These are phyloP conservation scores for Cydia splendana DNA, from an alignment of 1,140 invertebrate genomes.

Conservation along the genomic window DNA sequence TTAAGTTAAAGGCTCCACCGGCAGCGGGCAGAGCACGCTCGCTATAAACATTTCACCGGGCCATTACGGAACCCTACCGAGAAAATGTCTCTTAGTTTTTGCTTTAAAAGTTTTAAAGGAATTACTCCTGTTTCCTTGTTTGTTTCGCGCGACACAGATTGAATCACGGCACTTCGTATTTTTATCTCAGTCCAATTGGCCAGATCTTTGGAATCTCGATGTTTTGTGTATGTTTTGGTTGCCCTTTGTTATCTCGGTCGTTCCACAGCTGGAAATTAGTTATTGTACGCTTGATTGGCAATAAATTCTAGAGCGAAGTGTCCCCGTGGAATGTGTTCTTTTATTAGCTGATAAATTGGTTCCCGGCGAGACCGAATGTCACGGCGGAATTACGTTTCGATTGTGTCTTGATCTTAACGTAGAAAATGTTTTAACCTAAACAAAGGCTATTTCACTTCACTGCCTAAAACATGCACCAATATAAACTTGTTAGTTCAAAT, in stretches of 20 bases:
- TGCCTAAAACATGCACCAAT: no score
- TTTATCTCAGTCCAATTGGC: constrained; percentile 21
- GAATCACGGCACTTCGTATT: constrained; percentile 35
- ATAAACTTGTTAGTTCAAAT: no score
- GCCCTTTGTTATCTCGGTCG: background rate
- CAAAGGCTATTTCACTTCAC: no score
- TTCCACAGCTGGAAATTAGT: constrained; percentile 15
- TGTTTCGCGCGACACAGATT: constrained; percentile 42
- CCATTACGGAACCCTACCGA: constrained; percentile 56
- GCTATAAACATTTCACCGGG: constrained; percentile 65
- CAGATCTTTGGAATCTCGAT: constrained; percentile 1
- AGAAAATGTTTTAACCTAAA: background rate
- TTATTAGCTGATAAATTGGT: constrained; percentile 22
- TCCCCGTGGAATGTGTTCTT: constrained; percentile 25
- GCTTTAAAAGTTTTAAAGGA: constrained; percentile 56
- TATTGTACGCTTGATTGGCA: constrained; percentile 43
- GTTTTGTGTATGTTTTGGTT: constrained; percentile 28
- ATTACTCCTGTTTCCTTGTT: constrained; percentile 51
- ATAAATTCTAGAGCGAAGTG: constrained; percentile 40
- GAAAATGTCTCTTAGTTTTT: constrained; percentile 58
- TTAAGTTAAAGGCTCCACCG: constrained; percentile 35
- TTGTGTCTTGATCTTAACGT: background rate
- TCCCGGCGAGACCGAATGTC: background rate
- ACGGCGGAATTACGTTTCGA: constrained; percentile 1
- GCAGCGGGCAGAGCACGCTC: constrained; percentile 44